Percentiles rank a stretch among this genome's conserved stretches.
Evolutionary conservation across 2,888 invertebrate genomes (phyloP).

Genomic region (Machimus rusticus): DNA sequence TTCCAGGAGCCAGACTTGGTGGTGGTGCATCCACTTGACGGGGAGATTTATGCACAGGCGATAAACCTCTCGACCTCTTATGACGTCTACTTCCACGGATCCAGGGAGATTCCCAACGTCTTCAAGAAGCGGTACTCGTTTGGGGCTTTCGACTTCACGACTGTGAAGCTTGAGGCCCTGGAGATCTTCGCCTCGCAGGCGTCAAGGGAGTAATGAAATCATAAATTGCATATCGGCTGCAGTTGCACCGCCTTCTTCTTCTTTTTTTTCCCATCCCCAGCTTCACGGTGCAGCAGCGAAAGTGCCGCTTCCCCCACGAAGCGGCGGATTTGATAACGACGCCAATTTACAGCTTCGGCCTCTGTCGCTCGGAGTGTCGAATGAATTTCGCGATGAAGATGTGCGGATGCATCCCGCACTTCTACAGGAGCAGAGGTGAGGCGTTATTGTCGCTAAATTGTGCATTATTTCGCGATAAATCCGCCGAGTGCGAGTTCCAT

Average conservation of each 20-base stretch:
- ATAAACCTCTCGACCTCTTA: conserved; percentile 74
- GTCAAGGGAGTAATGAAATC: conserved; percentile 63
- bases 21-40: conserved; percentile 74
- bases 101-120: conserved; percentile 73
- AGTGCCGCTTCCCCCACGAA: conserved; percentile 74
- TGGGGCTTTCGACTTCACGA: conserved; percentile 67
- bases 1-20: conserved; percentile 61
- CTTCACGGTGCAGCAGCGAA: conserved; percentile 70
- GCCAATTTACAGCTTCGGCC: conserved; percentile 73
- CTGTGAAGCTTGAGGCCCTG: conserved; percentile 68
- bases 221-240: not conserved
- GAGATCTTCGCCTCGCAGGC: conserved; percentile 68
- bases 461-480: not conserved
- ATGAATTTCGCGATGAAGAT: conserved; percentile 68
- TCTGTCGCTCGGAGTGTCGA: conserved; percentile 78
- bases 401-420: conserved; percentile 78
- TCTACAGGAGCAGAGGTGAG: conserved; percentile 72
- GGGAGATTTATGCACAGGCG: conserved; percentile 79
- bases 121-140: conserved; percentile 68
- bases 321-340: conserved; percentile 70
- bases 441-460: not conserved
- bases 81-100: conserved; percentile 73
- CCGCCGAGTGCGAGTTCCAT: not conserved
- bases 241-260: not conserved
- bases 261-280: conserved; percentile 54